Conservation (phyloP, 2,888 invertebrate species). For the Ischnura elegans region DNA sequence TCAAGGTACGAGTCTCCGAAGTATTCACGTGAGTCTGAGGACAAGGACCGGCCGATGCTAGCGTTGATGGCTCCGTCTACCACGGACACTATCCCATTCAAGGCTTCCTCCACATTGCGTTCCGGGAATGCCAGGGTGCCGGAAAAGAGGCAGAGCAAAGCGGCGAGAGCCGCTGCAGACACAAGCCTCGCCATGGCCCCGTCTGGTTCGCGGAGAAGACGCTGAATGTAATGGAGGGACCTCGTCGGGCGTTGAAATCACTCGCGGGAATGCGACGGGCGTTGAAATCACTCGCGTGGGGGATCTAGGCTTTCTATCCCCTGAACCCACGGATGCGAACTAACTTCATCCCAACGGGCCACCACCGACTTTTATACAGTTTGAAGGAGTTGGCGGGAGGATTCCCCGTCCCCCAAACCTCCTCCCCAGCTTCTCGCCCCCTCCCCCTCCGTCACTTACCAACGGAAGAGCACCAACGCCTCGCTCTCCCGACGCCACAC, state of each 20-base stretch:
- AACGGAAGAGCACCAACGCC: neutral
- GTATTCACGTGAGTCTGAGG: neutral
- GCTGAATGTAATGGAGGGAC: neutral
- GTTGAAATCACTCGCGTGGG: neutral
- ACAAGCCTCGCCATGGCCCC: neutral
- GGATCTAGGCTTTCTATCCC: neutral
- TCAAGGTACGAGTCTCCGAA: slow-evolving; percentile 70
- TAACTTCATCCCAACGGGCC: neutral
- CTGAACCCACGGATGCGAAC: slow-evolving; percentile 6
- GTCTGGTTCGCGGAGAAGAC: neutral
- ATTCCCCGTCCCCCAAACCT: neutral
- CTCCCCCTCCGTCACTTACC: neutral
- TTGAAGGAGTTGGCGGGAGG: neutral
- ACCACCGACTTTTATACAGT: slow-evolving; percentile 39
- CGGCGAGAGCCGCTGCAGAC: neutral
- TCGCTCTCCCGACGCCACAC: slow-evolving; percentile 41
- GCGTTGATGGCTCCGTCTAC: slow-evolving; percentile 70
- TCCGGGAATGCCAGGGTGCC: slow-evolving; percentile 37
- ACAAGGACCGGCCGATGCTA: slow-evolving; percentile 73
- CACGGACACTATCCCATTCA: slow-evolving; percentile 63
- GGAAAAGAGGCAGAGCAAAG: neutral
- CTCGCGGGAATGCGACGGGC: neutral
- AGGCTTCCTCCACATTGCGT: slow-evolving; percentile 66
- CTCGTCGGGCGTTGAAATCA: no score
- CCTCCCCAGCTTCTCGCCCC: neutral